These are phyloP conservation scores for Anoplopoma fimbria DNA, from an alignment of 2,113 vertebrate genomes.

Conservation along the genomic window DNA sequence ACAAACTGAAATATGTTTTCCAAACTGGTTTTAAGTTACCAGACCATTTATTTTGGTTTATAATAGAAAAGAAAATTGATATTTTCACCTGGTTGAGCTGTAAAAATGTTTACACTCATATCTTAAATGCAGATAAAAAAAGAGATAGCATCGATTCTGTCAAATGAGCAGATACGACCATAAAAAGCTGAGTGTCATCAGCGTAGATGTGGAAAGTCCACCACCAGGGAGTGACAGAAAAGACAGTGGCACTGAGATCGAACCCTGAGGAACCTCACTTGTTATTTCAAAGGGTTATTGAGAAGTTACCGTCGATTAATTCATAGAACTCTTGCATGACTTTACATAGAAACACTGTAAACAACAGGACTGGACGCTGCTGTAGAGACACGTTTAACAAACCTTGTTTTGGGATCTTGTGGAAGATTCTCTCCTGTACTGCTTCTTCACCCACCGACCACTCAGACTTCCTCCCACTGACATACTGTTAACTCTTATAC, in stretches of 20 bases:
- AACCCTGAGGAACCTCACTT: not conserved
- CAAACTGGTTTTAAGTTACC: no score
- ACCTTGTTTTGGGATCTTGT: conserved; percentile 12
- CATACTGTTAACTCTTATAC: conserved; percentile 8
- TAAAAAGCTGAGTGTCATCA: no score
- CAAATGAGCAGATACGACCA: no score
- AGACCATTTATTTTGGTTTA: no score
- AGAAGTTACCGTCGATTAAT: not conserved
- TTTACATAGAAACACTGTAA: not conserved
- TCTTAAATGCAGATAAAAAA: no score
- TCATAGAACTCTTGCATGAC: not conserved
- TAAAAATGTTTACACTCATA: no score
- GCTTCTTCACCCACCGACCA: conserved; percentile 36
- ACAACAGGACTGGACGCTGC: not conserved
- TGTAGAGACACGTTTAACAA: not conserved
- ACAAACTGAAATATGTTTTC: no score
- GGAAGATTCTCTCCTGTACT: conserved; percentile 18
- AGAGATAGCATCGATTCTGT: no score
- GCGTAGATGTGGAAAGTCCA: no score
- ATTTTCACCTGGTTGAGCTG: no score
- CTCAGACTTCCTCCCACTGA: conserved; percentile 40
- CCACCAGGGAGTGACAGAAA: no score
- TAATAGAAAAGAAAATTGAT: no score
- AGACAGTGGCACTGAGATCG: not conserved
- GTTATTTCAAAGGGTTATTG: not conserved